Evolutionary conservation across 2,113 vertebrate genomes (phyloP).

Genomic region (Candoia aspera): DNA sequence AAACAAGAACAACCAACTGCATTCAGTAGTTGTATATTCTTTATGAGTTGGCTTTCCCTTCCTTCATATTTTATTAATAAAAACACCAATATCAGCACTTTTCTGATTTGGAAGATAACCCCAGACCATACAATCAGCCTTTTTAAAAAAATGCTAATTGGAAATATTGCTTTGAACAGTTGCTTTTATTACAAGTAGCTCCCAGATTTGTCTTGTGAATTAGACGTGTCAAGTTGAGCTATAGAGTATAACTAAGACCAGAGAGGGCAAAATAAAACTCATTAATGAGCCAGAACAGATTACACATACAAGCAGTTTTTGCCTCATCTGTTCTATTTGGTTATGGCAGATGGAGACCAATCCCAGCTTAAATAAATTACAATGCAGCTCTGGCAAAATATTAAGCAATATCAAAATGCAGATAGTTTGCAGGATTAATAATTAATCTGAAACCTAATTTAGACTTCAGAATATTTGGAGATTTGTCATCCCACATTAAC

Average conservation of each 20-base stretch:
- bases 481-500: conserved; percentile 37
- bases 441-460: background rate
- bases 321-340: background rate
- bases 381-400: conserved; percentile 6
- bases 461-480: conserved; percentile 13
- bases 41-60: conserved; percentile 25
- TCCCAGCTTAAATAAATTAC: background rate
- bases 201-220: conserved; percentile 30
- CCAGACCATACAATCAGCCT: background rate
- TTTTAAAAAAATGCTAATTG: conserved; percentile 42
- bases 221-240: background rate
- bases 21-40: conserved; percentile 55
- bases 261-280: conserved; percentile 14
- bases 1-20: conserved; percentile 22
- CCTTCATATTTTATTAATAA: conserved; percentile 60
- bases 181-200: conserved; percentile 44
- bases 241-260: conserved; percentile 28
- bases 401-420: conserved; percentile 29
- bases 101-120: background rate
- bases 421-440: conserved; percentile 26
- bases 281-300: conserved; percentile 22
- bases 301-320: background rate
- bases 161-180: conserved; percentile 33
- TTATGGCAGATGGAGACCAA: background rate
- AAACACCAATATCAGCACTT: conserved; percentile 20